These are phyloP conservation scores for Cheilosia soror DNA, from an alignment of 2,888 invertebrate species.

Conservation along the genomic window DNA sequence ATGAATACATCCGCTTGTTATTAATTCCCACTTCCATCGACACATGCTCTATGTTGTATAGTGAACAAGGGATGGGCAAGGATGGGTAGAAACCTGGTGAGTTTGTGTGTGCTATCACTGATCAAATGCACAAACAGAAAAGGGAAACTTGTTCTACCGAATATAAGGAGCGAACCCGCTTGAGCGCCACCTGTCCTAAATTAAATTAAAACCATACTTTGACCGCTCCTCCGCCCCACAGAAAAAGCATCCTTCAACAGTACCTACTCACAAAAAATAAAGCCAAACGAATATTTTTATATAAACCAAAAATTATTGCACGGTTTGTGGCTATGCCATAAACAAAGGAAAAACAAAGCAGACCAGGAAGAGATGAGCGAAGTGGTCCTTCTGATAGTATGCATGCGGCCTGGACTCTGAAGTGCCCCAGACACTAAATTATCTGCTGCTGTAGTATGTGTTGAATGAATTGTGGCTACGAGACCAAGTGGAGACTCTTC, in stretches of 20 bases:
- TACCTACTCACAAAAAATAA: slow-evolving; percentile 16
- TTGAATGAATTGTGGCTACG: slow-evolving; percentile 51
- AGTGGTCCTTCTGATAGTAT: slow-evolving; percentile 59
- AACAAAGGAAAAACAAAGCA: slow-evolving; percentile 67
- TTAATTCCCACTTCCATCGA: slow-evolving; percentile 49
- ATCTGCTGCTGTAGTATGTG: slow-evolving; percentile 37
- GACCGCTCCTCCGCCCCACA: not conserved
- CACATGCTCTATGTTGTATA: slow-evolving; percentile 14
- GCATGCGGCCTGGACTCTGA: slow-evolving; percentile 41
- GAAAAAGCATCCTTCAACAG: slow-evolving; percentile 28
- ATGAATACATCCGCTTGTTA: slow-evolving; percentile 54
- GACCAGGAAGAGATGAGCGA: slow-evolving; percentile 44
- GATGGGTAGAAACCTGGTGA: too few species aligned
- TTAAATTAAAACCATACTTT: slow-evolving; percentile 34
- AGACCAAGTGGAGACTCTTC: slow-evolving; percentile 19
- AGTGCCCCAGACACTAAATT: slow-evolving; percentile 63
- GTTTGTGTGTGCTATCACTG: slow-evolving; percentile 23
- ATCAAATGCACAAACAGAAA: slow-evolving; percentile 36
- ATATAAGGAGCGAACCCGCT: not conserved
- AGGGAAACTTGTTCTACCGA: not conserved
- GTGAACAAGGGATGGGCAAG: not conserved
- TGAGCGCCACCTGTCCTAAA: slow-evolving; percentile 26
- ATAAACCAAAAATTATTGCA: slow-evolving; percentile 72
- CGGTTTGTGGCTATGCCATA: slow-evolving; percentile 62
- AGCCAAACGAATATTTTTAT: slow-evolving; percentile 45